Evolutionary conservation across 2,888 invertebrate species (phyloP).

Genomic region (Drosophila austrosaltans): DNA sequence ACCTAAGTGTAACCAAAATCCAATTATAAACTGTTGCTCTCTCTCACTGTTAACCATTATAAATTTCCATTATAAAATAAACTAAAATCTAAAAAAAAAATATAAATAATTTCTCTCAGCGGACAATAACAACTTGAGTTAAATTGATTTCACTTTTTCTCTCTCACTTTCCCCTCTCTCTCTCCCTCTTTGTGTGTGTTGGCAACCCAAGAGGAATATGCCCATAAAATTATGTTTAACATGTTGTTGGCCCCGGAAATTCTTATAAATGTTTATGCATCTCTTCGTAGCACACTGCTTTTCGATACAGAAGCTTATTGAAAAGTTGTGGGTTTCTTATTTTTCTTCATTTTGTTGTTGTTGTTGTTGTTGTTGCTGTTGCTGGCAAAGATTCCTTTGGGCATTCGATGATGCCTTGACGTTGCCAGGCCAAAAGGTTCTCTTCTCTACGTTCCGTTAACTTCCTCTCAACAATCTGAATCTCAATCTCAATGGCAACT

Average conservation of each 20-base stretch:
- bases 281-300: slow-evolving; percentile 51
- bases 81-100: not conserved
- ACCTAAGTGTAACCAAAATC: not conserved
- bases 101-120: slow-evolving; percentile 4
- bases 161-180: not conserved
- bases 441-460: not conserved
- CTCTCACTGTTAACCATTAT: not conserved
- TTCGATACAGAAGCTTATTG: slow-evolving; percentile 62
- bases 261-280: slow-evolving; percentile 71
- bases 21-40: not conserved
- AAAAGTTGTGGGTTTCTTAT: slow-evolving; percentile 42
- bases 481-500: slow-evolving; percentile 57
- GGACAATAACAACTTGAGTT: slow-evolving; percentile 7
- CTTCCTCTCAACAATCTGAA: slow-evolving; percentile 32
- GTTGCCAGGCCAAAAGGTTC: slow-evolving; percentile 11
- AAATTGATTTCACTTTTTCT: slow-evolving; percentile 31
- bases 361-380: slow-evolving; percentile 4
- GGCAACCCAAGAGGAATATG: slow-evolving; percentile 8
- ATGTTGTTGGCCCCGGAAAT: slow-evolving; percentile 50
- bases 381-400: slow-evolving; percentile 61
- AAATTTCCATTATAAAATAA: not conserved
- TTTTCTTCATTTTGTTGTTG: not conserved
- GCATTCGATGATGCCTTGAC: slow-evolving; percentile 41
- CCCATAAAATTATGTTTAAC: slow-evolving; percentile 60
- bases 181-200: not conserved